Conservation (phyloP, 2,888 invertebrate species). For the Scaptomyza parva region DNA sequence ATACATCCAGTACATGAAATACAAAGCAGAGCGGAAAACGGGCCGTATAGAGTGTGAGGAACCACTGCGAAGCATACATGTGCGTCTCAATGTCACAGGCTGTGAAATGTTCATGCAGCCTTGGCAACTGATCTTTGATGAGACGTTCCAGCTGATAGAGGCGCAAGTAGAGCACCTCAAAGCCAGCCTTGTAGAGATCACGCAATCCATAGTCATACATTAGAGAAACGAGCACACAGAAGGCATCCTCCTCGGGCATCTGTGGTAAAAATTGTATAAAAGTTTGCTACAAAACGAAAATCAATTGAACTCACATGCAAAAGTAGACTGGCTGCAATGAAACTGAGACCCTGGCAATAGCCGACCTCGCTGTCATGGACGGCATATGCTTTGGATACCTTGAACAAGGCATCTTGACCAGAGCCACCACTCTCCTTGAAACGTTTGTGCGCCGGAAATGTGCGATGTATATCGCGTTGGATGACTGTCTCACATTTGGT, state of each 20-base stretch:
- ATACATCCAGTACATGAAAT: conserved; percentile 98
- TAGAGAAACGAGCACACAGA: conserved; percentile 96
- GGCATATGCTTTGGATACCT: conserved; percentile 98
- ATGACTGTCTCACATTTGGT: conserved; percentile 98
- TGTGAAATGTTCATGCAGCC: conserved; percentile 92
- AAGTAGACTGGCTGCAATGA: conserved; percentile 97
- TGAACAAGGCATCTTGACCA: conserved; percentile 97
- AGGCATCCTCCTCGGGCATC: conserved; percentile 99
- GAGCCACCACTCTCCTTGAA: conserved; percentile 97
- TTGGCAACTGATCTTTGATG: conserved; percentile 92
- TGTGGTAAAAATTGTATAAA: conserved; percentile 82
- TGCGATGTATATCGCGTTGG: conserved; percentile 97
- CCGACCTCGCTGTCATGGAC: conserved; percentile 99
- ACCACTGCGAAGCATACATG: conserved; percentile 99
- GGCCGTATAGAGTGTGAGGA: conserved; percentile 99
- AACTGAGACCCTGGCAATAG: conserved; percentile 99
- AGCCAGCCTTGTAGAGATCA: conserved; percentile 98
- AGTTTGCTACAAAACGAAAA: no score
- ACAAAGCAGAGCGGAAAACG: conserved; percentile 98
- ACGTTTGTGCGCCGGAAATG: conserved; percentile 99
- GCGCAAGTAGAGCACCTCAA: conserved; percentile 97
- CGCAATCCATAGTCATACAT: conserved; percentile 98
- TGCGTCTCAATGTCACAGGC: conserved; percentile 96
- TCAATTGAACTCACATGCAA: conserved; percentile 91
- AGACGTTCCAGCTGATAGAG: conserved; percentile 97